phyloP scores from a whole-genome alignment of 2,797 vertebrate genomes.

The Mus spretus region DNA sequence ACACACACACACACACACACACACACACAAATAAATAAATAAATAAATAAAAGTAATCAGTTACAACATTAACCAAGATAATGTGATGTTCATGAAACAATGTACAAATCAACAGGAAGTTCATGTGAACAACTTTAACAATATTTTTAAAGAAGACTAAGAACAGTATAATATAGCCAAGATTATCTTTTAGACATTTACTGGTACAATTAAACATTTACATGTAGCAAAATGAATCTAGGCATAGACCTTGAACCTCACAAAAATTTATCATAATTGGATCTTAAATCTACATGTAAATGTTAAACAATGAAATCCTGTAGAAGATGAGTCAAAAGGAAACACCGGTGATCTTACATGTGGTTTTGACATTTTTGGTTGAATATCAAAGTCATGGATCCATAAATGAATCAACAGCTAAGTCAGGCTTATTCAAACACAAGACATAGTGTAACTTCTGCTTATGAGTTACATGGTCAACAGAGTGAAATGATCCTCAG shows the following conservation, averaged over 20 bases:
- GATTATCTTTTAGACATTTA: neutral
- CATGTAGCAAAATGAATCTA: neutral
- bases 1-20: too few species aligned
- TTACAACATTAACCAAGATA: neutral
- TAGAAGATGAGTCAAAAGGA: neutral
- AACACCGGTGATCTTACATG: neutral
- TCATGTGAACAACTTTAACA: neutral
- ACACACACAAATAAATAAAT: too few species aligned
- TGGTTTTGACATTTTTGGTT: neutral
- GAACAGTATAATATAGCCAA: neutral
- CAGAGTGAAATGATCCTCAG: neutral
- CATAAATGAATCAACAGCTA: neutral
- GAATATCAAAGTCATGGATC: neutral
- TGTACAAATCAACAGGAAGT: neutral
- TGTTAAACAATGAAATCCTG: neutral
- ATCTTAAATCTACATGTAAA: neutral
- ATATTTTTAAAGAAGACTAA: neutral
- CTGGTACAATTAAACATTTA: neutral
- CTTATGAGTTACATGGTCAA: neutral
- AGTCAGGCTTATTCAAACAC: neutral
- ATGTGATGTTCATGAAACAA: neutral
- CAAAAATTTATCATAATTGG: neutral
- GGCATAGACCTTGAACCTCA: neutral
- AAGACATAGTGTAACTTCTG: neutral
- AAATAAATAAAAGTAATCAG: neutral